phyloP scores from a whole-genome alignment of 2,888 invertebrate genomes.

The Dyspetes luteomarginatus region DNA sequence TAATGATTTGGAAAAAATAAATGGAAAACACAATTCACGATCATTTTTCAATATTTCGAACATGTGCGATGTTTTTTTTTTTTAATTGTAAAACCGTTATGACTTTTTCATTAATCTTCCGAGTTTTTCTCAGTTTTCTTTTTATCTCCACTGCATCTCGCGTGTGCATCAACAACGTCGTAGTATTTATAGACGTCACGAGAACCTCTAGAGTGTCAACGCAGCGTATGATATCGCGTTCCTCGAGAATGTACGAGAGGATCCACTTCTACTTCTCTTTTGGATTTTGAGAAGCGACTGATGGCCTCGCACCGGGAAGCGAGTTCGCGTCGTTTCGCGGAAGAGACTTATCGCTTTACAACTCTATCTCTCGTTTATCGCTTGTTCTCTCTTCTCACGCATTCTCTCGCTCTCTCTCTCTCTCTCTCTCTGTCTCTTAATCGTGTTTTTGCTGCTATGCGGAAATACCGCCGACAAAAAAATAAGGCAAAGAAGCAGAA shows the following conservation, averaged over 20 bases:
- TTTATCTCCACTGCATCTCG: neutral
- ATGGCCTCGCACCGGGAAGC: slow-evolving; percentile 9
- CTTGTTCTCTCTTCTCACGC: neutral
- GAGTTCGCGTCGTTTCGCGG: slow-evolving; percentile 13
- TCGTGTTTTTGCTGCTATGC: too few species aligned
- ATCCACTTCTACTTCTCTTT: neutral
- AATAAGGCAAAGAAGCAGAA: slow-evolving; percentile 19
- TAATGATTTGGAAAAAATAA: too few species aligned
- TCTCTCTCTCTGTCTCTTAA: too few species aligned
- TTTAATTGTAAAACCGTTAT: too few species aligned
- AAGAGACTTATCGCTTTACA: slow-evolving; percentile 21
- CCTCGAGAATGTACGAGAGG: neutral
- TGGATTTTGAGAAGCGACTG: slow-evolving; percentile 17
- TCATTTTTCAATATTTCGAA: too few species aligned
- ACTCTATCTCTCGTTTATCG: neutral
- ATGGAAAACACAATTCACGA: too few species aligned
- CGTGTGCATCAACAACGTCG: neutral
- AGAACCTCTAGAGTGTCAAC: neutral
- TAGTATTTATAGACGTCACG: neutral
- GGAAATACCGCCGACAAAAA: slow-evolving; percentile 8
- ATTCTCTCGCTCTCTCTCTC: neutral
- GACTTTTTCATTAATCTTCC: too few species aligned
- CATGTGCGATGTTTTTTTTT: too few species aligned
- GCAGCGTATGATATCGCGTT: neutral
- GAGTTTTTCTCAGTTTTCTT: neutral